phyloP scores from a whole-genome alignment of 2,888 invertebrate genomes.

The Helobdella robusta region DNA sequence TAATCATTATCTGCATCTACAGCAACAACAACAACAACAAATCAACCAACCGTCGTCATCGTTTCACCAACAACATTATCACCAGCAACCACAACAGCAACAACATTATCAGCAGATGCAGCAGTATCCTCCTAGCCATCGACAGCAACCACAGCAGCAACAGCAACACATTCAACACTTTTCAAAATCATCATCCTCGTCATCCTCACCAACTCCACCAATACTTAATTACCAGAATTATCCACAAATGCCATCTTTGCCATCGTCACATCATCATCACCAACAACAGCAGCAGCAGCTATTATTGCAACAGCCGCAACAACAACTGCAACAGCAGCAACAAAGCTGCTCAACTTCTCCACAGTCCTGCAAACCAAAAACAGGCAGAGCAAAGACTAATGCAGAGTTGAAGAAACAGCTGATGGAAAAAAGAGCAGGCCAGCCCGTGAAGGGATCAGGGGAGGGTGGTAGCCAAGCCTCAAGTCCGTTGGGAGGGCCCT shows the following conservation, averaged over 20 bases:
- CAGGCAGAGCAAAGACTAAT: constrained; percentile 31
- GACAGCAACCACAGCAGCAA: constrained; percentile 2
- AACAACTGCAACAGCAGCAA: background rate
- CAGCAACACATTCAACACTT: constrained; percentile 3
- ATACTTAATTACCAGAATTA: too few relatives aligned
- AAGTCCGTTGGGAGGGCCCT: constrained; percentile 19
- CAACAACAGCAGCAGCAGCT: constrained; percentile 11
- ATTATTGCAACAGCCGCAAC: background rate
- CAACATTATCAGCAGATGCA: constrained; percentile 8
- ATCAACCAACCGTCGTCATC: background rate
- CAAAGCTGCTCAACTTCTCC: constrained; percentile 14
- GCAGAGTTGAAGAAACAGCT: constrained; percentile 31
- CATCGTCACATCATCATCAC: background rate
- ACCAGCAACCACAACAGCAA: constrained; percentile 17
- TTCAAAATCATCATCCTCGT: background rate
- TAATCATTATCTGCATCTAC: background rate
- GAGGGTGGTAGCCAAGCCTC: constrained; percentile 26
- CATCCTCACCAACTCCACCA: constrained; percentile 1
- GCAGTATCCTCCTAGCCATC: constrained; percentile 8
- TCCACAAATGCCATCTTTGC: background rate
- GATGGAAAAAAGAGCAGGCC: constrained; percentile 28
- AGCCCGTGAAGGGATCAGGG: constrained; percentile 18
- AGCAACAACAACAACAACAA: background rate
- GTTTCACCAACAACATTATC: background rate
- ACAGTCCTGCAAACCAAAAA: constrained; percentile 15